A percentile compares a stretch with the other conserved stretches of the same genome.
These are phyloP conservation scores for Drosophila tsacasi DNA, from an alignment of 1,140 invertebrate species.

Conservation along the genomic window DNA sequence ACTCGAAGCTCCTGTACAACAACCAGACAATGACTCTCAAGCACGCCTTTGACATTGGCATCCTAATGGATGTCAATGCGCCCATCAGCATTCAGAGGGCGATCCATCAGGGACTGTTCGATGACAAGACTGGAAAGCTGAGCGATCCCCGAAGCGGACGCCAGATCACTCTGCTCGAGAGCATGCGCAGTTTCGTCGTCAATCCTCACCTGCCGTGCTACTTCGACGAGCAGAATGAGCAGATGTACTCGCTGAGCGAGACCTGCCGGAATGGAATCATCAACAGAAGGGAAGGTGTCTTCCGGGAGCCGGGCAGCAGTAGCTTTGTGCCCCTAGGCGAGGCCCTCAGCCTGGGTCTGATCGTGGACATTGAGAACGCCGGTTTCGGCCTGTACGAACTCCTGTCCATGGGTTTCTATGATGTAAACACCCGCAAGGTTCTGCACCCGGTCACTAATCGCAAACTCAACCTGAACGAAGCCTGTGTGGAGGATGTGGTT, in stretches of 20 bases:
- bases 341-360: conserved; percentile 91
- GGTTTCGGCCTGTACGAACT: conserved; percentile 93
- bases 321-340: conserved; percentile 89
- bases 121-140: conserved; percentile 92
- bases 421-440: conserved; percentile 90
- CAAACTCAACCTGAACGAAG: conserved; percentile 91
- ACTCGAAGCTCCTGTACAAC: conserved; percentile 89
- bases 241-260: conserved; percentile 90
- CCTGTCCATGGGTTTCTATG: conserved; percentile 93
- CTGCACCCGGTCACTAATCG: conserved; percentile 93
- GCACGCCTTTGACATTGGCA: conserved; percentile 92
- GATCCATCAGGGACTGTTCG: conserved; percentile 94
- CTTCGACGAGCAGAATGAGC: conserved; percentile 90
- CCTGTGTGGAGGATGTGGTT: conserved; percentile 92
- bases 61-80: conserved; percentile 92
- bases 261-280: conserved; percentile 93
- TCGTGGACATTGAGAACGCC: conserved; percentile 93
- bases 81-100: conserved; percentile 94
- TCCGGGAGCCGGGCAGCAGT: conserved; percentile 90
- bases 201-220: conserved; percentile 93
- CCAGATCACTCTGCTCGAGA: conserved; percentile 93
- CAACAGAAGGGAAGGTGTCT: conserved; percentile 91
- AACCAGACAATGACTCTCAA: conserved; percentile 90
- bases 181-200: conserved; percentile 92
- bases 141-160: conserved; percentile 91